These are phyloP conservation scores for Chirona hameri DNA, from an alignment of 2,888 invertebrate genomes.

Conservation along the genomic window DNA sequence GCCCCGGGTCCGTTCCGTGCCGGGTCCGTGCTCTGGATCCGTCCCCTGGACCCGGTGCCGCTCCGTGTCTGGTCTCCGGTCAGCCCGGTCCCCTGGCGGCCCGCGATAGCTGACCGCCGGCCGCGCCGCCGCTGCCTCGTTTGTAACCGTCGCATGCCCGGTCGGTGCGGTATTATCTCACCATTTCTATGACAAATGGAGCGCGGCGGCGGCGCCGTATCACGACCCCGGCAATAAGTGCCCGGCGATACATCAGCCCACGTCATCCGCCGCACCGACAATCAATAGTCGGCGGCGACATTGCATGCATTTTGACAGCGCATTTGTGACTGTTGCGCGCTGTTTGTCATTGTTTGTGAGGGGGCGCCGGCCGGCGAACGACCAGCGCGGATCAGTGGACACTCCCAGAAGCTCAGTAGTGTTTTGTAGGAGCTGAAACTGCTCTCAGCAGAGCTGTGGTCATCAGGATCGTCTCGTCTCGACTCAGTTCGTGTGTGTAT, in stretches of 20 bases:
- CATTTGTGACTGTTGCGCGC: neutral
- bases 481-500: too few species aligned
- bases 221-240: neutral
- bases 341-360: conserved; percentile 11
- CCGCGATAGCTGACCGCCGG: neutral
- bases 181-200: conserved; percentile 10
- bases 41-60: too few species aligned
- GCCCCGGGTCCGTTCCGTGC: too few species aligned
- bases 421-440: too few species aligned
- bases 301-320: conserved; percentile 23
- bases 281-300: neutral
- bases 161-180: neutral
- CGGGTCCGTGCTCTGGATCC: too few species aligned
- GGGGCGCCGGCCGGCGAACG: neutral
- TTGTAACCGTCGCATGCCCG: neutral
- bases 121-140: neutral
- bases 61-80: too few species aligned
- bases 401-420: neutral
- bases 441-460: too few species aligned
- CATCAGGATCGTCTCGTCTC: too few species aligned
- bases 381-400: neutral
- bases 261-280: neutral
- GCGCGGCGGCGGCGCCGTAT: neutral
- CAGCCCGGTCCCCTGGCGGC: neutral
- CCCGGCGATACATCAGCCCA: neutral